These are phyloP conservation scores for Oryzias dopingdopingensis DNA, from an alignment of 2,797 vertebrate genomes.

Conservation along the genomic window DNA sequence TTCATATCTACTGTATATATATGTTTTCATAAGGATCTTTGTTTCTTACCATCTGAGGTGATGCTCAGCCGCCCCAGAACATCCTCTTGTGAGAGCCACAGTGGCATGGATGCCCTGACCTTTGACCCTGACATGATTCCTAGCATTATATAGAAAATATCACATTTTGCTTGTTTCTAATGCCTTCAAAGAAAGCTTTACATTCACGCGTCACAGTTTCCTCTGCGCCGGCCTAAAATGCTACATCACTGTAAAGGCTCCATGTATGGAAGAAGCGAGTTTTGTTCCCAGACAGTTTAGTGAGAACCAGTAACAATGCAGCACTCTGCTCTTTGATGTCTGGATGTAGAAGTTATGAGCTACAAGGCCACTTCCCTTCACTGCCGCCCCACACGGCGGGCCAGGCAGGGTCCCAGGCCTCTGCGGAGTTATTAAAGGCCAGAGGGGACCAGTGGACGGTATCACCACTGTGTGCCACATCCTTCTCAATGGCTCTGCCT, in stretches of 20 bases:
- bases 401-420: conserved; percentile 56
- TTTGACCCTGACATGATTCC: too few relatives aligned
- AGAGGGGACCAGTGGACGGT: conserved; percentile 57
- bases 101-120: not conserved
- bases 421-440: conserved; percentile 72
- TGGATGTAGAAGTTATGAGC: conserved; percentile 60
- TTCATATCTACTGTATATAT: too few relatives aligned
- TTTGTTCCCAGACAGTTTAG: conserved; percentile 51
- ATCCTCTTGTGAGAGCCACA: conserved; percentile 10
- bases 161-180: too few relatives aligned
- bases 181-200: not conserved
- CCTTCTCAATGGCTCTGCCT: conserved; percentile 50
- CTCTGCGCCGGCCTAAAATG: not conserved
- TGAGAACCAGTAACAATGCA: conserved; percentile 40
- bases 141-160: too few relatives aligned
- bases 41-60: conserved; percentile 59
- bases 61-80: conserved; percentile 38
- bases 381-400: conserved; percentile 66
- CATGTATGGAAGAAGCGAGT: conserved; percentile 7
- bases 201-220: not conserved
- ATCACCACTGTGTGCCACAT: conserved; percentile 60
- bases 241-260: not conserved
- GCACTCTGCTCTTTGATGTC: conserved; percentile 68
- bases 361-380: conserved; percentile 71
- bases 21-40: conserved; percentile 45